Conservation (phyloP, 2,888 invertebrate species). For the Dynastes tityus region DNA sequence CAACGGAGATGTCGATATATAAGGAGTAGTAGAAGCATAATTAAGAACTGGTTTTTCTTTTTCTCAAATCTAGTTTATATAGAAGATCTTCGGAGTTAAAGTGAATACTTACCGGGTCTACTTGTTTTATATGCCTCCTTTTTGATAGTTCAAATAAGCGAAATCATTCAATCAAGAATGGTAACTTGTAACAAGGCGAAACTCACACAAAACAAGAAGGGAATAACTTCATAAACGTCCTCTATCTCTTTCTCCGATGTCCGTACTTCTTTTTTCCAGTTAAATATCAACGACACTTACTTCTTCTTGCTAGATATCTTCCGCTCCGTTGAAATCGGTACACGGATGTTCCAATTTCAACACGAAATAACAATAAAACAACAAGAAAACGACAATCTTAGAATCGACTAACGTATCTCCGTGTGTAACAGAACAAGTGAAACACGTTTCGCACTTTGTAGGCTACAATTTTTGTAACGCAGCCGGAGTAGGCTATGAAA, state of each 20-base stretch:
- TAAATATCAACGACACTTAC: no score
- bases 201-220: background rate
- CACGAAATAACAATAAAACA: constrained; percentile 12
- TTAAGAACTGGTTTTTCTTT: constrained; percentile 41
- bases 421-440: constrained; percentile 21
- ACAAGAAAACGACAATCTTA: background rate
- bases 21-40: constrained; percentile 22
- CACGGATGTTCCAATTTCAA: constrained; percentile 22
- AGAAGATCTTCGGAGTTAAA: background rate
- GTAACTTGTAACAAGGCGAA: background rate
- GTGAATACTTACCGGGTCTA: constrained; percentile 18
- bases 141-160: background rate
- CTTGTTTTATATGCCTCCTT: background rate
- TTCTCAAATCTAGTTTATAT: background rate
- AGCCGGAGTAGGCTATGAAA: constrained; percentile 20
- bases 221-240: background rate
- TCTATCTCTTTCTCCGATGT: background rate
- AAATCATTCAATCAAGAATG: background rate
- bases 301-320: no score
- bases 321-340: no score
- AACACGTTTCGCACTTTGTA: constrained; percentile 37
- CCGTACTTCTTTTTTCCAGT: background rate
- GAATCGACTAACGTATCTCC: background rate
- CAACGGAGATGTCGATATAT: background rate
- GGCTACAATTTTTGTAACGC: background rate